Evolutionary conservation across 2,797 vertebrate genomes (phyloP), one percentile per base, ranked within the genome.

Genomic region (Dromococcyx pavoninus): DNA sequence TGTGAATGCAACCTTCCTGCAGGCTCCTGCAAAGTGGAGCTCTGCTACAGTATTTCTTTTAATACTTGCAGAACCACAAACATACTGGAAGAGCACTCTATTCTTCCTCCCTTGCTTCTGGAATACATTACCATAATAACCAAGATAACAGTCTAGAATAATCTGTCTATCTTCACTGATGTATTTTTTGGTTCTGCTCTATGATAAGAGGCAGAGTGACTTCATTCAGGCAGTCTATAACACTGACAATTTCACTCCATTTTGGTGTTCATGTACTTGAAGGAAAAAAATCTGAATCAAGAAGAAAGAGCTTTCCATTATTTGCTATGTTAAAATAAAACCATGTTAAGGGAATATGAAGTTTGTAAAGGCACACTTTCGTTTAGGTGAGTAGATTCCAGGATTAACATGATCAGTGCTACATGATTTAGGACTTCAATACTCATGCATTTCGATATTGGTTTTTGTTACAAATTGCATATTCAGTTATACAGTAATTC

Each of bases 91-190:
- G 72, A 95, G 89, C 71, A 77, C 96, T 95, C 94, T 92, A 27
- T 96, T 94, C 77, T 96, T 97, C 92, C 93, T 96, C 74, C 62
- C 39, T 88, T 86, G 82, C 96, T 97, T 91, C 94, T 95, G 79
- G 92, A 97, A 96, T 95, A 93, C 79, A 94, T 96, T 96, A 96
- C n/a, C 80, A 73, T 93, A 93, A 94, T 94, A 96, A 90, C 66
- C 15, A 88, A 81, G 94, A 89, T 88, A 76, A 92, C 87, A 75
- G 72, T 92, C 92, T 95, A 79, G 86, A 95, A 92, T 95, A 89
- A 94, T 67, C 92, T 60, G 50, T 92, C 90, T 94, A 87, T 93
- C 73, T 94, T 94, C 91, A 89, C 79, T 89, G 92, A 87, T 91
- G 53, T 76, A 23, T 91, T 86, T 76, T 83, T 87, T 73, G 73